phyloP scores from a whole-genome alignment of 2,797 vertebrate genomes.

The Macropus fuliginosus region DNA sequence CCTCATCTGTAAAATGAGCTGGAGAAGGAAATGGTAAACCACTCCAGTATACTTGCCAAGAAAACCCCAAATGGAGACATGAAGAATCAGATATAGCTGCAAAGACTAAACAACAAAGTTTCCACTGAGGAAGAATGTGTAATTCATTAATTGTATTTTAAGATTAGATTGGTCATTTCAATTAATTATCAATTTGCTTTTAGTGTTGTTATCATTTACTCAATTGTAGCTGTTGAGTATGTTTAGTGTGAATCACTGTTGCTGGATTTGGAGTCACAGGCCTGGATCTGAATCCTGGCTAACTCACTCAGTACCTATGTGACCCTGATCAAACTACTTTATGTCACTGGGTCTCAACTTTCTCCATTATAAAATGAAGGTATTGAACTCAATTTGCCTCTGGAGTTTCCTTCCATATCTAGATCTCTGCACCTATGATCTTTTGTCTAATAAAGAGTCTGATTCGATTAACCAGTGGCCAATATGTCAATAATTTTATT shows the following conservation, averaged over 20 bases:
- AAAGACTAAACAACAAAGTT: no score
- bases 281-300: neutral
- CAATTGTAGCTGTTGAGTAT: neutral
- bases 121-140: no score
- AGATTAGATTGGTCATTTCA: no score
- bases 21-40: no score
- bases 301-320: neutral
- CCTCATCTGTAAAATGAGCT: no score
- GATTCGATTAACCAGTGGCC: neutral
- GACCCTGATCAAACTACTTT: neutral
- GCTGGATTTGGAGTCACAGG: neutral
- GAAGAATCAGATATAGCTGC: no score
- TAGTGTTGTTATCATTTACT: no score
- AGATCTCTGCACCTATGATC: neutral
- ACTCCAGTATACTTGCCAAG: no score
- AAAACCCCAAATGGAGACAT: no score
- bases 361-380: neutral
- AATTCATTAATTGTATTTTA: no score
- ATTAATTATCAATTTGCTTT: no score
- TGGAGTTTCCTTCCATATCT: neutral
- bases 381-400: neutral
- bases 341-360: slow-evolving; percentile 4
- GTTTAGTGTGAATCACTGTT: neutral
- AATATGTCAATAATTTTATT: neutral
- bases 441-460: neutral